A percentile compares a stretch with the other conserved stretches of the same genome.
Evolutionary conservation across 2,888 invertebrate species (phyloP).

Genomic region (Lithosia quadra): DNA sequence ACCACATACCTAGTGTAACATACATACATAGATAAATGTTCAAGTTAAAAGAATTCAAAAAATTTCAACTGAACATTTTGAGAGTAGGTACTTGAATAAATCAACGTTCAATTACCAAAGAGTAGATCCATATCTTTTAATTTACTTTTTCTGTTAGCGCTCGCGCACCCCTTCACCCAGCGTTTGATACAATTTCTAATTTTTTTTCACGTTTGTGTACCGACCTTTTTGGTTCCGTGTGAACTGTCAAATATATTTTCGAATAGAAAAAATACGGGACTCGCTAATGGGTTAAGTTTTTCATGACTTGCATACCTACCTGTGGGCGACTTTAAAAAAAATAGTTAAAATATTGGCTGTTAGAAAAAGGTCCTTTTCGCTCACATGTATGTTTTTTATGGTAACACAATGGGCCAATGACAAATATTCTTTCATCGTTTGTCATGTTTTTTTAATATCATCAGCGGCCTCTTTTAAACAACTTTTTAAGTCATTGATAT

Average conservation of each 20-base stretch:
- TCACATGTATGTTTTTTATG: slow-evolving; percentile 1
- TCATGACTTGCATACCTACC: slow-evolving; percentile 34
- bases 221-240: slow-evolving; percentile 51
- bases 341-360: neutral
- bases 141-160: slow-evolving; percentile 33
- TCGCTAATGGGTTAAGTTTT: slow-evolving; percentile 52
- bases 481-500: neutral
- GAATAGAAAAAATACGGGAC: slow-evolving; percentile 28
- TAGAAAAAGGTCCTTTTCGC: slow-evolving; percentile 10
- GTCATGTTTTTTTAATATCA: slow-evolving; percentile 8
- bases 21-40: neutral
- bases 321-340: slow-evolving; percentile 27
- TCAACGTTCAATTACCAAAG: slow-evolving; percentile 25
- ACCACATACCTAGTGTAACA: no score
- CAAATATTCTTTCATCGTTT: slow-evolving; percentile 14
- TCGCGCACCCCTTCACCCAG: slow-evolving; percentile 32
- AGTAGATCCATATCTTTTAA: slow-evolving; percentile 42
- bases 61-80: neutral
- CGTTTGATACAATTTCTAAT: slow-evolving; percentile 42
- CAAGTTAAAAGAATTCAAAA: no score
- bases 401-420: slow-evolving; percentile 7
- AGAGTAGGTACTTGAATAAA: slow-evolving; percentile 22
- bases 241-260: slow-evolving; percentile 47
- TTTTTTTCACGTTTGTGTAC: slow-evolving; percentile 42
- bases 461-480: neutral